Evolutionary conservation across 2,113 vertebrate species (phyloP), one percentile per base, ranked within the genome.

Genomic region (Plectropomus leopardus): DNA sequence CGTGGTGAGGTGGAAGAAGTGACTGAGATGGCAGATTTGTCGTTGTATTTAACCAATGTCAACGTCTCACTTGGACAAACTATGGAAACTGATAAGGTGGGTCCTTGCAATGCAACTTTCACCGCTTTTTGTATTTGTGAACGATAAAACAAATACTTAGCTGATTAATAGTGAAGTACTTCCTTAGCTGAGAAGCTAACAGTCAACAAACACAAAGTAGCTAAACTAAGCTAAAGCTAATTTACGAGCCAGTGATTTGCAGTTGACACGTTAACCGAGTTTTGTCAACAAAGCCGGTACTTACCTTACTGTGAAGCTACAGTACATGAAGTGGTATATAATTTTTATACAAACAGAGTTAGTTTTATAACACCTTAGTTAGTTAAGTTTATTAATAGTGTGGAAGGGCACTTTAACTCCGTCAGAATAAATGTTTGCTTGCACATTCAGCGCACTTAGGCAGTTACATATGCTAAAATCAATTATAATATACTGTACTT

Each of bases 51-150:
- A 44, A 86, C 89, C 4, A 95, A 93, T 88, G 77, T 66, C 8
- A 94, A 79, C 67, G 79, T 95, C 72, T 93, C 91, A 24, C 32
- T 94, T 53, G 91, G 89, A 8, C 90, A 91, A 84, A 89, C 73
- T 15, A 94, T 95, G 93, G 95, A 96, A 50, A 78, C 57, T 17
- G 93, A 94, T 23, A 93, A 94, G 92, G 95, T 95, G 34, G 40
- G 85, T 87, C 2, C 0, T 17, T 32, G 7, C 1, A 4, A 45
- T 14, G n/a, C 3, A 13, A 58, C 30, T 32, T 53, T 11, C 0
- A 1, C 11, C 4, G 23, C 5, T 21, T 61, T 70, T 51, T 1
- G 1, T 42, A 36, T 66, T 16, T 60, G 19, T 67, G 4, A 42
- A 34, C 3, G 9, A 8, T 26, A 13, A 21, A 63, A n/a, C 16